Conservation (phyloP, 1,140 invertebrate species). For the Chionoecetes opilio region DNA sequence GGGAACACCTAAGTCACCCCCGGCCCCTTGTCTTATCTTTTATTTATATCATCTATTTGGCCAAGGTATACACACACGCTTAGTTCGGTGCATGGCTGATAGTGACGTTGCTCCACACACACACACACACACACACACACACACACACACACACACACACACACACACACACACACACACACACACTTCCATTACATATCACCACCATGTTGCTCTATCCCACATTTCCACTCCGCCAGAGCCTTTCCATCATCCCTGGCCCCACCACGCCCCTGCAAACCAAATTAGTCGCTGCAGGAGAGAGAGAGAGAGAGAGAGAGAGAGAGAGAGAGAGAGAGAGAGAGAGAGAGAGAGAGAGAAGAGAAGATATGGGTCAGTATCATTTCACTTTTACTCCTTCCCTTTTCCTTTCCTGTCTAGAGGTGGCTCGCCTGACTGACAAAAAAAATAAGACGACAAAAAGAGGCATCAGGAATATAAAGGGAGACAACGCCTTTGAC, state of each 20-base stretch:
- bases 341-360: neutral
- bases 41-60: slow-evolving; percentile 21
- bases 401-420: neutral
- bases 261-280: too few species aligned
- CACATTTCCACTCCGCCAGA: too few species aligned
- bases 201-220: too few species aligned
- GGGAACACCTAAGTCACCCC: neutral
- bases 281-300: too few species aligned
- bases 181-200: too few species aligned
- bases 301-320: too few species aligned
- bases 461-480: too few species aligned
- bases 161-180: slow-evolving; percentile 4
- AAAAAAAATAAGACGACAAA: too few species aligned
- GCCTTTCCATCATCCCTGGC: too few species aligned
- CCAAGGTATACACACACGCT: neutral
- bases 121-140: neutral
- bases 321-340: too few species aligned
- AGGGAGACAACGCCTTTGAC: neutral
- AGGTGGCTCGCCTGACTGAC: too few species aligned
- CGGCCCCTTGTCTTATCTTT: neutral
- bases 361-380: neutral
- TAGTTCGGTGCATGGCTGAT: neutral
- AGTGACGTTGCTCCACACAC: neutral
- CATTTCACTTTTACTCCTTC: neutral
- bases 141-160: slow-evolving; percentile 17